Evolutionary conservation across 2,113 vertebrate species (phyloP), one percentile per base, ranked within the genome.

Genomic region (Zosterops japonicus): DNA sequence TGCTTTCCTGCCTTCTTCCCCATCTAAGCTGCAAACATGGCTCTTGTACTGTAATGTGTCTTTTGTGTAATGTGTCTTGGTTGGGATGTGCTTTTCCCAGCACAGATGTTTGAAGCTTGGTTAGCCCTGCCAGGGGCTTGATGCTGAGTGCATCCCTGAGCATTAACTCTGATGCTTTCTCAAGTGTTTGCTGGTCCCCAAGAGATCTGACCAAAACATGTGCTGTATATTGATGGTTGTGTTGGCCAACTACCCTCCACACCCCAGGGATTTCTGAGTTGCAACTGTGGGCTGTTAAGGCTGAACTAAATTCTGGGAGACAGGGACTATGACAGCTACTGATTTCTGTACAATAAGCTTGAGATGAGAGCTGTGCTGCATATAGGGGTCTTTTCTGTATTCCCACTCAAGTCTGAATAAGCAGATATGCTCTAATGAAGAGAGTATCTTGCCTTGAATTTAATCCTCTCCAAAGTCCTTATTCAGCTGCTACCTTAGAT

Each of bases 391-490:
- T 86, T 41, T 79, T 87, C 68, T 84, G 1, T 46, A 42, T 89
- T 94, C 47, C 42, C 49, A 42, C 64, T 83, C 24, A 50, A 55
- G 14, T 83, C 70, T 63, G 41, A 96, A 86, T 89, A 90, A 90
- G 85, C 69, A 93, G 59, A 87, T 92, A 36, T 8, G 28, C 42
- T 81, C 46, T 95, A 93, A 95, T 96, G 77, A 94, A 71, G 65
- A 88, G 59, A 75, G 31, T 89, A 49, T 89, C 92, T 90, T 93
- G 49, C 67, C 69, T 91, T 83, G 61, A 71, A 86, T 94, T 91
- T 97, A 88, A 92, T 97, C 85, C 83, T 90, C 46, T 81, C 79
- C 41, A 47, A 91, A 95, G 68, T 92, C 68, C 75, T 96, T 96
- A 81, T 90, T 96, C 82, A 89, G 64, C 72, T 89, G 71, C 83